phyloP scores from a whole-genome alignment of 2,797 vertebrate species.

The Onychomys torridus region DNA sequence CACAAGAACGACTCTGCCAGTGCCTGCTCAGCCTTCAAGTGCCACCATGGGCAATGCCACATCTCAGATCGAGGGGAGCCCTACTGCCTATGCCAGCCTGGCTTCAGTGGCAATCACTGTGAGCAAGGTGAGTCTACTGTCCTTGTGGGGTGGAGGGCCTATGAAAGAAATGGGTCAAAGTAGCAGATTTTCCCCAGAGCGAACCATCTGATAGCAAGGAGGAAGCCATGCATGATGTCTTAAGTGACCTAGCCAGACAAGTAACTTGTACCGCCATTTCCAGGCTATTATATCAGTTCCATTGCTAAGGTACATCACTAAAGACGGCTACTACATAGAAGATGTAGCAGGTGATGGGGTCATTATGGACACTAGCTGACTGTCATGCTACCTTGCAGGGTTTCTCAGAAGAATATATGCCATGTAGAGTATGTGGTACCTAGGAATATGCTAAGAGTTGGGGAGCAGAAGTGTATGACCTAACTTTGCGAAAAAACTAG shows the following conservation, averaged over 20 bases:
- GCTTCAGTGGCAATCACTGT: slow-evolving; percentile 92
- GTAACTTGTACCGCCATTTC: background rate
- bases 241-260: background rate
- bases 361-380: background rate
- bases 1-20: slow-evolving; percentile 89
- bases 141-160: fast-evolving
- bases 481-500: background rate
- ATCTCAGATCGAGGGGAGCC: slow-evolving; percentile 91
- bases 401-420: background rate
- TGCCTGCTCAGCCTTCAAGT: slow-evolving; percentile 92
- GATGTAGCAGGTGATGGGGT: background rate
- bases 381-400: too few species aligned
- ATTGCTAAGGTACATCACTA: background rate
- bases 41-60: slow-evolving; percentile 94
- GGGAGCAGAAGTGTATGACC: background rate
- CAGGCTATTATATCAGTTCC: background rate
- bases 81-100: slow-evolving; percentile 92
- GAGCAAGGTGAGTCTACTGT: slow-evolving; percentile 90
- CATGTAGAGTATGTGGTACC: background rate
- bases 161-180: fast-evolving
- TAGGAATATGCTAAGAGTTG: background rate
- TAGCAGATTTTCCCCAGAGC: background rate
- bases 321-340: background rate
- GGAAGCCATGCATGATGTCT: background rate
- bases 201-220: background rate